Base-by-base conservation (phyloP, 2,888 invertebrate species). In the Drosophila pseudotalamancana region DNA sequence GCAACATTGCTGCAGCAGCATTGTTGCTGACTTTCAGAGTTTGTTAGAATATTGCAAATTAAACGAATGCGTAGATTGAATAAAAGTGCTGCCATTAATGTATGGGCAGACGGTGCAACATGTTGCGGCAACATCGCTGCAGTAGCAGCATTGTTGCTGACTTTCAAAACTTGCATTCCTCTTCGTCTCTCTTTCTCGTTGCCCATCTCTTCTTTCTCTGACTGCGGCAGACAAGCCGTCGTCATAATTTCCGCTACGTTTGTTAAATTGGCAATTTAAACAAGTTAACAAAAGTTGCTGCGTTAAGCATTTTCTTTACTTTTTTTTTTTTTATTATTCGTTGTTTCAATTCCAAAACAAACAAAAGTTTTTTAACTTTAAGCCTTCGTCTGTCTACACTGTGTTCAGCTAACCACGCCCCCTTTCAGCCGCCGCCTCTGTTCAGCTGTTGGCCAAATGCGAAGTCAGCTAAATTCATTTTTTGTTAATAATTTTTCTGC, bases 251-350 rank as follows among this genome's bases (percentile, higher is more conserved):
- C 81, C 81, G 81, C 54, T 79, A 46, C 63, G 81, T 54, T 67
- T 79, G 49, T 76, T 75, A 79, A 82, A 82, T 84, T 76, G 83
- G 64, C 83, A 56, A 72, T 72, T 76, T 71, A 64, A 69, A 63
- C 72, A 56, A 59, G 54, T 57, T 50, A 74, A 54, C 74, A 49
- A 63, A n/a, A 48, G 31, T 50, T 18, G 59, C 35, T 49, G 56
- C 50, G n/a, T n/a, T n/a, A 32, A 25, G 54, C 62, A 54, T 2
- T 59, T 46, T 43, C n/a, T n/a, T n/a, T n/a, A n/a, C n/a, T 45
- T 27, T 55, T 19, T 12, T n/a, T 6, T 29, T 6, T 32, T 46
- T 31, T 32, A 9, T 32, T 16, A 32, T 18, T 12, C 6, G 9
- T 19, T 14, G 23, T 32, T 60, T 40, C 48, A 32, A 40, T 43